Evolutionary conservation across 2,113 vertebrate species (phyloP).

Genomic region (Poeciliopsis turrubarensis): DNA sequence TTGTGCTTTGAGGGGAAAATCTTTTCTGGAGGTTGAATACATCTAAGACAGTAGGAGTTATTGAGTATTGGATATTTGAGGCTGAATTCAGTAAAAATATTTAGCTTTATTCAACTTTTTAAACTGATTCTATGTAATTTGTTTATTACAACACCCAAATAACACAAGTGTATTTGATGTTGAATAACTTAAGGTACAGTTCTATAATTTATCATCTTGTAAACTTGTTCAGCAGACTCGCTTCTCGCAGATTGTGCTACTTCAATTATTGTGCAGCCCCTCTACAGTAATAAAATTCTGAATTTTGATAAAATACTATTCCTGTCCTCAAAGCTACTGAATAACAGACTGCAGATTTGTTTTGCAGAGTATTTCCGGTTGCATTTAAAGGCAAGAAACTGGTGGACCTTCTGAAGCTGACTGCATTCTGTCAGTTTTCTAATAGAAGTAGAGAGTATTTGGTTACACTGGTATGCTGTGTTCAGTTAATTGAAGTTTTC

Average conservation of each 20-base stretch:
- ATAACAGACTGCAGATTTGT: background rate
- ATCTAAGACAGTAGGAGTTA: background rate
- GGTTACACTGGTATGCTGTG: background rate
- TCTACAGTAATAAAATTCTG: no score
- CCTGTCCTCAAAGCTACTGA: background rate
- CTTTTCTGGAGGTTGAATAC: background rate
- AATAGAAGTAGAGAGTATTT: constrained; percentile 2
- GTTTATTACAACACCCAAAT: background rate
- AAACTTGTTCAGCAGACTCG: no score
- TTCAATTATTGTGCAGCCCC: no score
- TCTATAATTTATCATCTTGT: no score
- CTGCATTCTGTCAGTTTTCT: constrained; percentile 11
- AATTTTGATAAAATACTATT: no score
- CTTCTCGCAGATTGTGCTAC: no score
- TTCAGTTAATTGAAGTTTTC: constrained; percentile 32
- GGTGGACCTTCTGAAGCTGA: background rate
- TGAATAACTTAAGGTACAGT: no score
- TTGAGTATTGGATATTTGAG: background rate
- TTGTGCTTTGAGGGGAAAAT: background rate
- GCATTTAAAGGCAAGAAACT: background rate
- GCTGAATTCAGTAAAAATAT: background rate
- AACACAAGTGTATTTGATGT: no score
- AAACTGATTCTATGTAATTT: background rate
- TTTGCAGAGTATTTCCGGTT: background rate
- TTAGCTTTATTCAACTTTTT: background rate